A percentile compares a stretch with the other conserved stretches of the same genome.
phyloP scores from a whole-genome alignment of 2,797 vertebrate genomes.

The Trichosurus vulpecula region DNA sequence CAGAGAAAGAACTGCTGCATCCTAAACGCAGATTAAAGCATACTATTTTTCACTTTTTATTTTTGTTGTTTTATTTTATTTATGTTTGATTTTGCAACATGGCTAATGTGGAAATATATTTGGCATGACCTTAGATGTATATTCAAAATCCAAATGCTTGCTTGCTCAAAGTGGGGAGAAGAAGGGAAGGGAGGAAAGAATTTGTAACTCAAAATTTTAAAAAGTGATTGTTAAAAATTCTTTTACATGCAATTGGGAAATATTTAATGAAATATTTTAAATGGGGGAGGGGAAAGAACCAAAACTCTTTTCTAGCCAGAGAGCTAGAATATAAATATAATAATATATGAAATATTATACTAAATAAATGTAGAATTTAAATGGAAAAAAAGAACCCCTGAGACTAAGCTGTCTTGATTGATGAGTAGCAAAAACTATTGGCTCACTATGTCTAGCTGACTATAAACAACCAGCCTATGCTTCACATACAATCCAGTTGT shows the following conservation, averaged over 20 bases:
- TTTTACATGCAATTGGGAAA: background rate
- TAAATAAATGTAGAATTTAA: background rate
- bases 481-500: background rate
- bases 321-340: background rate
- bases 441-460: background rate
- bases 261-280: background rate
- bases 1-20: background rate
- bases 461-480: background rate
- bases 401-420: background rate
- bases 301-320: background rate
- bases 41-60: background rate
- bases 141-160: background rate
- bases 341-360: background rate
- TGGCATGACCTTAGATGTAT: background rate
- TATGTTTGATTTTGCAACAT: background rate
- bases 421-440: background rate
- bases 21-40: background rate
- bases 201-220: background rate
- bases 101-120: background rate
- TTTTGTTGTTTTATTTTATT: background rate
- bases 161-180: background rate
- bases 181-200: background rate
- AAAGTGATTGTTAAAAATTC: background rate
- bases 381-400: background rate
- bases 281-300: background rate